Percentiles rank a stretch among this genome's conserved stretches.
phyloP scores from a whole-genome alignment of 2,113 vertebrate species.

The Sclerurus mexicanus region DNA sequence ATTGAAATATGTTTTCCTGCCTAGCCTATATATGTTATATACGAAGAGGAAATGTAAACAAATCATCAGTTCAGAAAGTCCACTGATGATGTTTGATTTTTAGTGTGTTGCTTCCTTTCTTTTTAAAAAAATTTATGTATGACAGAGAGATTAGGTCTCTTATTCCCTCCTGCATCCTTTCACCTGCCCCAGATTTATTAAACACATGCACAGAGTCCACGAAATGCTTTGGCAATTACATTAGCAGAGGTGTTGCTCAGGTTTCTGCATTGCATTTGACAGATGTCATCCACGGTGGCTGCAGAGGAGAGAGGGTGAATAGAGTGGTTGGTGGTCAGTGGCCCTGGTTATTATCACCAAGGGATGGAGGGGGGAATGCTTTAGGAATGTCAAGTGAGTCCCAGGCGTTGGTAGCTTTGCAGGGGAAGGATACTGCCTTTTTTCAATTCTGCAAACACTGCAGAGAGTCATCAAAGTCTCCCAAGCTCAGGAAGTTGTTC shows the following conservation, averaged over 20 bases:
- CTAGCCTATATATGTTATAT: background rate
- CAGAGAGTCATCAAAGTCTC: background rate
- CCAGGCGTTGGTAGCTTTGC: background rate
- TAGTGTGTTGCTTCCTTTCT: background rate
- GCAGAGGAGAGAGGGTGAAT: background rate
- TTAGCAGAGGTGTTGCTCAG: background rate
- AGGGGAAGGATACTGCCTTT: background rate
- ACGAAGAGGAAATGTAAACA: background rate
- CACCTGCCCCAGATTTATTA: background rate
- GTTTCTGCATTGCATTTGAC: background rate
- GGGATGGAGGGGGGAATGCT: background rate
- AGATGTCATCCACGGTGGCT: background rate
- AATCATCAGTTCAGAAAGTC: background rate
- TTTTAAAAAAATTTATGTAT: background rate
- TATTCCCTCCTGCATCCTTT: background rate
- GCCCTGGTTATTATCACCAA: background rate
- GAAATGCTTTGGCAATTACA: fast-evolving
- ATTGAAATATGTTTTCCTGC: background rate
- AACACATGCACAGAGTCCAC: background rate
- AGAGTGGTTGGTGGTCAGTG: background rate
- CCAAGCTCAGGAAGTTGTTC: background rate
- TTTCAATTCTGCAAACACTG: background rate
- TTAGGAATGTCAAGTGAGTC: background rate
- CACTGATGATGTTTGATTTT: background rate
- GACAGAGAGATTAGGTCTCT: background rate